Percentiles rank a stretch among this genome's conserved stretches.
Evolutionary conservation across 2,888 invertebrate species (phyloP).

Genomic region (Amphipyra tragopoginis): DNA sequence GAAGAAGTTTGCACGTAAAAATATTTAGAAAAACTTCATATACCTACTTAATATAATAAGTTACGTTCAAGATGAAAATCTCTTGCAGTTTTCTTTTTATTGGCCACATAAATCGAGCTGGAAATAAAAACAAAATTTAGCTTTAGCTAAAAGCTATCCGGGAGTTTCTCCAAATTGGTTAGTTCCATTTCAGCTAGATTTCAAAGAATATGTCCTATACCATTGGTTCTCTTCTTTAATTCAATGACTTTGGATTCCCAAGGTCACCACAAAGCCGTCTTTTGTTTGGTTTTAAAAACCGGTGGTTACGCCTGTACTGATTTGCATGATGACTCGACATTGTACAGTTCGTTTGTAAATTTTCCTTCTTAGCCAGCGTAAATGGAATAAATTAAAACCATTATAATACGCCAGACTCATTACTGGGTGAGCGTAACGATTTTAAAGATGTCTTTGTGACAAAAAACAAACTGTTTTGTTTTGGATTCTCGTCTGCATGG

Average conservation of each 20-base stretch:
- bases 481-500: no score
- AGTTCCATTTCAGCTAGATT: slow-evolving; percentile 76
- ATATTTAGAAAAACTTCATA: slow-evolving; percentile 8
- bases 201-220: slow-evolving; percentile 69
- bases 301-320: slow-evolving; percentile 41
- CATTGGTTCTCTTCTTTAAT: slow-evolving; percentile 46
- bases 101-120: slow-evolving; percentile 30
- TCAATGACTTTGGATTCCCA: slow-evolving; percentile 9
- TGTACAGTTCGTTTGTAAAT: slow-evolving; percentile 52
- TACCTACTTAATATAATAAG: neutral
- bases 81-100: slow-evolving; percentile 33
- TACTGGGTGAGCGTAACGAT: slow-evolving; percentile 44
- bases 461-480: slow-evolving; percentile 20
- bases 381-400: slow-evolving; percentile 56
- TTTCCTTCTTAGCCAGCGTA: slow-evolving; percentile 41
- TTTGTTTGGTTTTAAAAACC: slow-evolving; percentile 46
- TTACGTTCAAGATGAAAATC: slow-evolving; percentile 19
- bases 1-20: neutral
- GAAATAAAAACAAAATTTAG: slow-evolving; percentile 69
- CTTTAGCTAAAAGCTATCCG: slow-evolving; percentile 71
- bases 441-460: slow-evolving; percentile 32
- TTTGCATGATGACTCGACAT: slow-evolving; percentile 57
- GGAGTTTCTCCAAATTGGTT: slow-evolving; percentile 77
- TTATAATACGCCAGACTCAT: slow-evolving; percentile 49
- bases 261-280: slow-evolving; percentile 21